These are phyloP conservation scores for Gopherus evgoodei DNA, from an alignment of 2,113 vertebrate genomes.

Conservation along the genomic window DNA sequence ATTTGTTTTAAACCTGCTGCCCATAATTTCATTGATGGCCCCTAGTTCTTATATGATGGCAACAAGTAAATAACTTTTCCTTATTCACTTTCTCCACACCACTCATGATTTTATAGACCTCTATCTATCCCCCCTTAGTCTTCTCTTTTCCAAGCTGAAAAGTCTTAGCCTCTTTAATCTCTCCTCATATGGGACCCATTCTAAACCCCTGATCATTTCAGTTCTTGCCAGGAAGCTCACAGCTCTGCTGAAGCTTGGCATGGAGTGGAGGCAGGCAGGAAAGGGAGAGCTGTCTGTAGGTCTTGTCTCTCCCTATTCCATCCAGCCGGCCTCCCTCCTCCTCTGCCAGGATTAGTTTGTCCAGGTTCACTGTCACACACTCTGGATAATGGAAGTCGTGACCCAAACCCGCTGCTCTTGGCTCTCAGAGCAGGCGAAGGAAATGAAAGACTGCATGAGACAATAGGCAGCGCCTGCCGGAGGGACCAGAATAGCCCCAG, in stretches of 20 bases:
- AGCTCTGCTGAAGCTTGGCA: neutral
- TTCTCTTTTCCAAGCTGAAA: too few species aligned
- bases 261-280: neutral
- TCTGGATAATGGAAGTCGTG: rapidly evolving
- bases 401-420: neutral
- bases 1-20: too few species aligned
- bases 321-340: neutral
- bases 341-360: rapidly evolving
- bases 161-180: too few species aligned
- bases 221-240: neutral
- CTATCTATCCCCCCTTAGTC: too few species aligned
- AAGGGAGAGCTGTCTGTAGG: neutral
- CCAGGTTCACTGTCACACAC: rapidly evolving
- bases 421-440: rapidly evolving
- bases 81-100: too few species aligned
- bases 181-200: too few species aligned
- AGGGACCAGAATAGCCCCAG: neutral
- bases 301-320: neutral
- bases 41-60: too few species aligned
- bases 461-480: neutral
- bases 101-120: too few species aligned
- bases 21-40: too few species aligned
- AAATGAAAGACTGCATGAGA: neutral
- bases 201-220: too few species aligned
- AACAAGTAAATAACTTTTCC: too few species aligned